These are phyloP conservation scores for Sebastes jordani DNA, from an alignment of 2,797 vertebrate species.

Conservation along the genomic window DNA sequence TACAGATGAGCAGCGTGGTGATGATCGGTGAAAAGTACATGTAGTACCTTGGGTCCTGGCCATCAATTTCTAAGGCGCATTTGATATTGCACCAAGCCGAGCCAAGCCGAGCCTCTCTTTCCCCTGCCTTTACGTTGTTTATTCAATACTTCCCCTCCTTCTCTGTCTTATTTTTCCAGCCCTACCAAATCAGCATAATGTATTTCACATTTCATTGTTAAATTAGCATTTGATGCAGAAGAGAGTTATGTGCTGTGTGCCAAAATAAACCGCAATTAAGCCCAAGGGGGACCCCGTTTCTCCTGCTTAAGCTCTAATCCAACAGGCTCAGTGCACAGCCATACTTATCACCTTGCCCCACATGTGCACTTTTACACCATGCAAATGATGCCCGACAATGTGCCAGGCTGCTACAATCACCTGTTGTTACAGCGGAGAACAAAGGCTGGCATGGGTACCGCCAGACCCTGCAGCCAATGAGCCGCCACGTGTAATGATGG, in stretches of 20 bases:
- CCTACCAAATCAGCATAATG: constrained; percentile 71
- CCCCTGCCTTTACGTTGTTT: constrained; percentile 57
- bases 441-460: constrained; percentile 71
- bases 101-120: constrained; percentile 8
- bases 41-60: constrained; percentile 49
- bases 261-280: constrained; percentile 80
- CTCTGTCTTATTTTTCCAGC: constrained; percentile 54
- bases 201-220: constrained; percentile 71
- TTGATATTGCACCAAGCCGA: constrained; percentile 43
- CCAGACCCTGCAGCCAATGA: constrained; percentile 74
- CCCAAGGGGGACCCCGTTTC: constrained; percentile 69
- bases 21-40: constrained; percentile 64
- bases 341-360: constrained; percentile 80
- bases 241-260: constrained; percentile 59
- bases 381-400: constrained; percentile 76
- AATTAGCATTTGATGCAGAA: constrained; percentile 80
- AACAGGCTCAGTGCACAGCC: constrained; percentile 56
- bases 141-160: constrained; percentile 46
- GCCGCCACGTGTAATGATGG: constrained; percentile 73
- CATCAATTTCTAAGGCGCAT: constrained; percentile 60
- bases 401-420: constrained; percentile 75
- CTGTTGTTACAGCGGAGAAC: constrained; percentile 79
- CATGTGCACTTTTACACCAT: constrained; percentile 79
- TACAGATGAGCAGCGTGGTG: constrained; percentile 48
- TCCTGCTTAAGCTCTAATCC: constrained; percentile 75